A percentile compares a stretch with the other conserved stretches of the same genome.
Evolutionary conservation across 2,797 vertebrate species (phyloP).

Genomic region (Chelidonichthys spinosus): DNA sequence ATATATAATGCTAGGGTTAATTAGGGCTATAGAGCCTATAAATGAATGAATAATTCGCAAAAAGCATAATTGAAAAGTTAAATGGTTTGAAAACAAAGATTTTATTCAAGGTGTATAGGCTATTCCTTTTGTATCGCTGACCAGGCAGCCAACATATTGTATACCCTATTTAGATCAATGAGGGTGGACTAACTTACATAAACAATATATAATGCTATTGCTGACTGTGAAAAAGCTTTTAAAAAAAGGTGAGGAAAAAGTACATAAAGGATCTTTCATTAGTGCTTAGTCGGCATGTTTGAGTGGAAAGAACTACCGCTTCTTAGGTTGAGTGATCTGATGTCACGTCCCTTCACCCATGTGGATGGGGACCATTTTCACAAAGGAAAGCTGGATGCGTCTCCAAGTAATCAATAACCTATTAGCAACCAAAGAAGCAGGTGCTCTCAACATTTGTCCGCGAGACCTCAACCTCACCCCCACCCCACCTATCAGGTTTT

Average conservation of each 20-base stretch:
- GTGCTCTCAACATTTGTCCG: conserved; percentile 67
- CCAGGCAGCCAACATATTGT: not conserved
- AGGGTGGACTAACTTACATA: not conserved
- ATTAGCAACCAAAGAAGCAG: conserved; percentile 82
- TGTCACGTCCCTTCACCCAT: conserved; percentile 32
- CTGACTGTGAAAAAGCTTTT: not conserved
- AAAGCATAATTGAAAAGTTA: not conserved
- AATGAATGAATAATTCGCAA: not conserved
- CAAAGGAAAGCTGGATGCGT: conserved; percentile 43
- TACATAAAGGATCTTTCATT: conserved; percentile 47
- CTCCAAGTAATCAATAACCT: conserved; percentile 81
- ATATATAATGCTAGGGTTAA: not conserved
- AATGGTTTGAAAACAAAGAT: not conserved
- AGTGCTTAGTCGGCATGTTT: conserved; percentile 52
- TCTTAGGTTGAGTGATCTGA: conserved; percentile 57
- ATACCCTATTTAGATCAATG: not conserved
- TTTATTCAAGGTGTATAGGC: not conserved
- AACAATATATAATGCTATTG: not conserved
- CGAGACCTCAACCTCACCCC: conserved; percentile 47
- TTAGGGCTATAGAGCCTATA: not conserved
- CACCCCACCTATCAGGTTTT: conserved; percentile 44
- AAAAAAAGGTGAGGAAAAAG: not conserved
- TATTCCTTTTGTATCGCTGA: not conserved
- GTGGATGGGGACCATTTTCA: conserved; percentile 45
- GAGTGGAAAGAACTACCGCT: conserved; percentile 73